Evolutionary conservation across 2,797 vertebrate species (phyloP).

Genomic region (Erethizon dorsatum): DNA sequence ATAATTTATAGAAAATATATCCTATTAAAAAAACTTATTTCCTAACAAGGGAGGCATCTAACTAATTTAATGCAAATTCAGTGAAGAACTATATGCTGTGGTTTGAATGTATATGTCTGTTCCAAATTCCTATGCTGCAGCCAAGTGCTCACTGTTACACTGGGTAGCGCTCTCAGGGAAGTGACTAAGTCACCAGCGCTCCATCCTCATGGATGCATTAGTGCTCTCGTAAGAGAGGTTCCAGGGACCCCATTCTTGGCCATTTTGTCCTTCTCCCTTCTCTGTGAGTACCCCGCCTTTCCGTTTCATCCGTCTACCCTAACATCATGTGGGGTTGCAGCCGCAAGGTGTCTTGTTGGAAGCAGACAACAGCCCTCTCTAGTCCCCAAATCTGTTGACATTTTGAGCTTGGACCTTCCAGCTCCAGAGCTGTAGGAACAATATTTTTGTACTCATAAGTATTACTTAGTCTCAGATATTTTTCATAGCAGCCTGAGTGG

Average conservation of each 20-base stretch:
- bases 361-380: background rate
- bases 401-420: background rate
- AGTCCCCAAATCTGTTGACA: background rate
- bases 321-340: too few species aligned
- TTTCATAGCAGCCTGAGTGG: background rate
- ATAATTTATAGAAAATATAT: background rate
- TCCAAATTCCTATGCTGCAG: background rate
- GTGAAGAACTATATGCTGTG: background rate
- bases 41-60: background rate
- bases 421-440: background rate
- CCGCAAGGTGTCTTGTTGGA: background rate
- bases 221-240: background rate
- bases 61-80: background rate
- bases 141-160: background rate
- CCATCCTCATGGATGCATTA: background rate
- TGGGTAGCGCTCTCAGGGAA: background rate
- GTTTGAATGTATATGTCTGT: background rate
- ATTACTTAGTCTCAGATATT: background rate
- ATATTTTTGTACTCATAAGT: background rate
- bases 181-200: too few species aligned
- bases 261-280: background rate
- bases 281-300: too few species aligned
- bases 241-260: accelerated
- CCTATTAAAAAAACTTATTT: background rate
- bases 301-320: background rate